phyloP scores from a whole-genome alignment of 2,113 vertebrate genomes.

The Sebastes schlegelii region DNA sequence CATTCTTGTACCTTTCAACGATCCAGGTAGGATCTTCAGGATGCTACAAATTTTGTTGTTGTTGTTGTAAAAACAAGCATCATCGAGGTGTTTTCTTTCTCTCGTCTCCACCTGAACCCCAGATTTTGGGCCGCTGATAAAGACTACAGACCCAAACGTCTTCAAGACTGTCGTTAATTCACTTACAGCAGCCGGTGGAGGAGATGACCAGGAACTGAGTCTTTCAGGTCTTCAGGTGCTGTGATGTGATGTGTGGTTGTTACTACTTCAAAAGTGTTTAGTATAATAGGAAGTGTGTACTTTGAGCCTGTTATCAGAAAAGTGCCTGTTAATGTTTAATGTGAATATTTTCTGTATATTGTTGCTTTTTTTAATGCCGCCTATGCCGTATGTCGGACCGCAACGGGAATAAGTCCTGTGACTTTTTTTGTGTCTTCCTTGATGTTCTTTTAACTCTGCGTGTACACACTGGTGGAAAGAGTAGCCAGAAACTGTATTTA shows the following conservation, averaged over 20 bases:
- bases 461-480: too few relatives aligned
- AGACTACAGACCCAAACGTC: constrained; percentile 46
- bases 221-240: constrained; percentile 74
- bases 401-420: too few relatives aligned
- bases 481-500: too few relatives aligned
- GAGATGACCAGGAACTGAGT: constrained; percentile 59
- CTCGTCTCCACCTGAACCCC: background rate
- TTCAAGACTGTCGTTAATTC: constrained; percentile 41
- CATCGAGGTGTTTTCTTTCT: background rate
- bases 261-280: background rate
- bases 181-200: constrained; percentile 53
- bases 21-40: constrained; percentile 66
- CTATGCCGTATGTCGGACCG: too few relatives aligned
- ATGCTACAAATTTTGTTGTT: background rate
- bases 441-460: too few relatives aligned
- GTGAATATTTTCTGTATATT: too few relatives aligned
- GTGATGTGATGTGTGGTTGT: background rate
- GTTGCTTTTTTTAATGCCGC: too few relatives aligned
- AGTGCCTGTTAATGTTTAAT: too few relatives aligned
- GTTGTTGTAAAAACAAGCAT: background rate
- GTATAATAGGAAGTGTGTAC: too few relatives aligned
- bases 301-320: too few relatives aligned
- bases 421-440: too few relatives aligned
- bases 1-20: constrained; percentile 78
- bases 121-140: constrained; percentile 66